Evolutionary conservation across 2,888 invertebrate genomes (phyloP), one percentile per base, ranked within the genome.

Genomic region (Idaea straminata): DNA sequence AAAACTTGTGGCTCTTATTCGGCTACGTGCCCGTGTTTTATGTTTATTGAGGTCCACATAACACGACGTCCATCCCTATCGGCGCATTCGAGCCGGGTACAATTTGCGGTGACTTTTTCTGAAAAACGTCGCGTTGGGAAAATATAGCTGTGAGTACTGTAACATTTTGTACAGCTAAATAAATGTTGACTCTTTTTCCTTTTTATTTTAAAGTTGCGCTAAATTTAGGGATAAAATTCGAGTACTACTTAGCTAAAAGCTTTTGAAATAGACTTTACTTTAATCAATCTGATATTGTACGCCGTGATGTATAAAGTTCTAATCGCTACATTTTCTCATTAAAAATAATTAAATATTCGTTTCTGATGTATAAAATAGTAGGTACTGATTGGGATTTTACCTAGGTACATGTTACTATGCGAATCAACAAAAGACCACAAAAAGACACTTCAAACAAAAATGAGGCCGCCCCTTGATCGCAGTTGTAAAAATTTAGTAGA

Each of bases 1-100:
- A 76, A 73, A 72, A 72, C 71, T 71, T 75, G 73, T 62, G 70
- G 72, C 74, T 72, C 69, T 77, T 75, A 74, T 74, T 73, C 69
- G 61, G 69, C 62, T 67, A 74, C 66, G 72, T 74, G 72, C 68
- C 63, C 66, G 68, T 72, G 64, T 74, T 74, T 74, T 74, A 74
- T 72, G 74, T 74, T 74, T 69, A 74, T 74, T 71, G 74, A 67
- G 71, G 74, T 68, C 66, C 69, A 66, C 70, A 65, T 71, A 67
- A 72, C 69, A 65, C 64, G 66, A 61, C 67, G 66, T 64, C 57
- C 64, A 59, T 71, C 69, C 69, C 61, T 61, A 66, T 64, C 66
- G 64, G 62, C 62, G 35, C 63, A 57, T 58, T 62, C 62, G 62
- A 38, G 59, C 70, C 68, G 69, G 68, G 67, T 67, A 62, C 69